Percentiles rank a stretch among this genome's conserved stretches.
Evolutionary conservation across 1,140 invertebrate species (phyloP).

Genomic region (Drosophila neocordata): DNA sequence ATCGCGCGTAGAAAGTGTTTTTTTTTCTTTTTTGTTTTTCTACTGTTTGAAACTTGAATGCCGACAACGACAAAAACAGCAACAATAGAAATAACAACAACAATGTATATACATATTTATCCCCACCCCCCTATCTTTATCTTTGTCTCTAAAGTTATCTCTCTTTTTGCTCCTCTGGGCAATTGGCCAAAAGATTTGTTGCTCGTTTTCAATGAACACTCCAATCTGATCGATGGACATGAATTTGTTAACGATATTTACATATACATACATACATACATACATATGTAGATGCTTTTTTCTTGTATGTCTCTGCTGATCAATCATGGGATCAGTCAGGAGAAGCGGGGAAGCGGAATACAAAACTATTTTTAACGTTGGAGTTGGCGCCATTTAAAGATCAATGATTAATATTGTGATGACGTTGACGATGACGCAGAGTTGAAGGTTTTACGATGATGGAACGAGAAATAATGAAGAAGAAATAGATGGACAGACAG

Average conservation of each 20-base stretch:
- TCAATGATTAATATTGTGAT: conserved; percentile 61
- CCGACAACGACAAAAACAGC: conserved; percentile 34
- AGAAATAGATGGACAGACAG: conserved; percentile 5
- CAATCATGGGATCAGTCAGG: conserved; percentile 27
- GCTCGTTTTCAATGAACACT: conserved; percentile 32
- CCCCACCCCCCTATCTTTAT: neutral
- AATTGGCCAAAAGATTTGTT: conserved; percentile 19
- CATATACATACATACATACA: neutral
- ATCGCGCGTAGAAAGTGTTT: conserved; percentile 79
- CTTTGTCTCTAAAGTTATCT: neutral
- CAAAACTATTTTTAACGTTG: neutral
- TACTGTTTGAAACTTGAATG: conserved; percentile 60
- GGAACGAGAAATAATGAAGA: neutral
- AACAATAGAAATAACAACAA: too few species aligned
- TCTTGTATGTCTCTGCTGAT: neutral
- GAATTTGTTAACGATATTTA: conserved; percentile 43
- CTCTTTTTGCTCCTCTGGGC: conserved; percentile 16
- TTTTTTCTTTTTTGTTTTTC: conserved; percentile 33
- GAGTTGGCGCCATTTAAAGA: conserved; percentile 42
- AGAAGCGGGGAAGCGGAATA: neutral
- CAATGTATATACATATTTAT: neutral
- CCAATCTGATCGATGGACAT: conserved; percentile 35
- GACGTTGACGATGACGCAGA: conserved; percentile 47
- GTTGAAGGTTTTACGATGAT: conserved; percentile 14
- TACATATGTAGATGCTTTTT: neutral